Evolutionary conservation across 1,140 invertebrate species (phyloP), one percentile per base, ranked within the genome.

Genomic region (Belonocnema kinseyi): DNA sequence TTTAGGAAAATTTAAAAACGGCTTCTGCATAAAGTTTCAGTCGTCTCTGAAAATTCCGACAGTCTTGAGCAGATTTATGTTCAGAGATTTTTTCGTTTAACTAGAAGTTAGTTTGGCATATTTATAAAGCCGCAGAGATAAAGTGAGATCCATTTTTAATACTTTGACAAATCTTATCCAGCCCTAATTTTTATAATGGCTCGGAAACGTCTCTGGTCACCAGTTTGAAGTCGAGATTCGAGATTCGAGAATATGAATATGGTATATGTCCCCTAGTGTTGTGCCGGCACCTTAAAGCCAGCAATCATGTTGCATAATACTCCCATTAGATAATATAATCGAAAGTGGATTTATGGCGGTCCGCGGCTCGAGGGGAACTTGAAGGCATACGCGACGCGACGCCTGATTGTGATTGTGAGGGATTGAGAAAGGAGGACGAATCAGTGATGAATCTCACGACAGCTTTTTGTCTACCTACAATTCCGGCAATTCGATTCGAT

Each of bases 241-340:
- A 46, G 40, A 46, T 76, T 50, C 71, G 50, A 54, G 73, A 72
- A 21, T 77, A 83, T 79, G 80, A 81, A 81, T 83, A 78, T 81
- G 76, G 78, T 77, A 74, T 80, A 77, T 79, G 74, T 78, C 82
- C 80, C 82, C 77, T 75, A 74, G 66, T 78, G 66, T 82, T 84
- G 78, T 83, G 77, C 56, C 85, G 80, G 72, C 81, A 83, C 78
- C 86, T 89, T 87, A 89, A 89, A 90, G 85, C 88, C 84, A 82
- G 88, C 88, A 89, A 89, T 90, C 88, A 86, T 85, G 87, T 88
- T 86, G 86, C 86, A 89, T 90, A 90, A 90, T 90, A 88, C 88
- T 87, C 75, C 87, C 87, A 90, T 90, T 90, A 90, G 88, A 88
- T 89, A 87, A 88, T 87, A 90, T 90, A 90, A 90, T 90, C 89